A percentile compares a stretch with the other conserved stretches of the same genome.
Evolutionary conservation across 2,888 invertebrate genomes (phyloP).

Genomic region (Drosophila koepferae): DNA sequence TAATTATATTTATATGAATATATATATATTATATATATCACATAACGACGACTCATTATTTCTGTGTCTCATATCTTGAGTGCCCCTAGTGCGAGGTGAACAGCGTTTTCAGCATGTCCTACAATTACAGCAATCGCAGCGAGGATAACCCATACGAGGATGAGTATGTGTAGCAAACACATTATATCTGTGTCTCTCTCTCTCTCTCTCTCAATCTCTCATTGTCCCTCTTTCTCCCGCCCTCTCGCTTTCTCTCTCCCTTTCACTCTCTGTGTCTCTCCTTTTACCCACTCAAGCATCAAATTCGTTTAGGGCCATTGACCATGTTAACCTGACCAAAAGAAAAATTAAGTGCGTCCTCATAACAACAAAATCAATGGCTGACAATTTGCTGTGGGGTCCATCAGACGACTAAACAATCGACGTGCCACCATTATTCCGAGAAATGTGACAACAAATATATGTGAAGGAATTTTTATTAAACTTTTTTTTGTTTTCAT

Average conservation of each 20-base stretch:
- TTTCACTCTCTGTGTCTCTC: too few species aligned
- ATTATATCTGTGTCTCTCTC: background rate
- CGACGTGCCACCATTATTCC: slow-evolving; percentile 7
- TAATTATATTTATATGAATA: background rate
- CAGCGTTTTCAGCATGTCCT: slow-evolving; percentile 56
- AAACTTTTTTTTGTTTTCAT: background rate
- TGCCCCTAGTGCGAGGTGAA: slow-evolving; percentile 36
- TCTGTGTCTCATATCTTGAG: slow-evolving; percentile 26
- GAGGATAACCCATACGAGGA: slow-evolving; percentile 68
- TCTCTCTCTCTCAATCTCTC: background rate
- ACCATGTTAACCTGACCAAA: slow-evolving; percentile 40
- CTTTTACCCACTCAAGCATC: slow-evolving; percentile 42
- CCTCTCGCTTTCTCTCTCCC: background rate
- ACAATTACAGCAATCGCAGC: slow-evolving; percentile 65
- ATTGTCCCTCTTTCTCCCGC: background rate
- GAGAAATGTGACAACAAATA: slow-evolving; percentile 2
- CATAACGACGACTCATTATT: background rate
- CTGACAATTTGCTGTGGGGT: slow-evolving; percentile 8
- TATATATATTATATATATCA: background rate
- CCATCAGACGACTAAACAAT: slow-evolving; percentile 8
- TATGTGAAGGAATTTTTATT: background rate
- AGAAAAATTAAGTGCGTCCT: slow-evolving; percentile 19
- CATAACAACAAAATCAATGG: slow-evolving; percentile 33
- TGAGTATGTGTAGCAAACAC: slow-evolving; percentile 60
- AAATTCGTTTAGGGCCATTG: slow-evolving; percentile 49